These are phyloP conservation scores for Pammene aurita DNA, from an alignment of 2,888 invertebrate genomes.

Conservation along the genomic window DNA sequence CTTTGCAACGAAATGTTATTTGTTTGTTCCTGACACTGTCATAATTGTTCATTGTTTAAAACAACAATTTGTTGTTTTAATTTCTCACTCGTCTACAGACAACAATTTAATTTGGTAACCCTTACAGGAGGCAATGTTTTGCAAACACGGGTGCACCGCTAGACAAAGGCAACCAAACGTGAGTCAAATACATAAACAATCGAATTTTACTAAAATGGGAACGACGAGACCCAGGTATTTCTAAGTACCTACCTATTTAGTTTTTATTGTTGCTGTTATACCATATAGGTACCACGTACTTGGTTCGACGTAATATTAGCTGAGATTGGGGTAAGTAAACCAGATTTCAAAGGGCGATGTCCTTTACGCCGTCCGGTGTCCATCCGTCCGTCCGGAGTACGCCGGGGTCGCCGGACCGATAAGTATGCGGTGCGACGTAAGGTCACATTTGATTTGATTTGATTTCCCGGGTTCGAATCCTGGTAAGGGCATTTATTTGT, in stretches of 20 bases:
- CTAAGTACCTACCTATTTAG: no score
- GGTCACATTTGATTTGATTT: neutral
- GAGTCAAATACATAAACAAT: conserved; percentile 32
- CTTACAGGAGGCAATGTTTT: conserved; percentile 27
- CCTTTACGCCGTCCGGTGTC: no score
- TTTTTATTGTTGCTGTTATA: neutral
- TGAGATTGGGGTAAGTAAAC: neutral
- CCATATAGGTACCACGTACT: neutral
- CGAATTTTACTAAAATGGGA: conserved; percentile 30
- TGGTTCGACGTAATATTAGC: no score
- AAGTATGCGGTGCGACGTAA: no score
- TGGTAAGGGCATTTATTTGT: no score
- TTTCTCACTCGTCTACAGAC: neutral
- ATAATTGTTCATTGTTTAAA: no score
- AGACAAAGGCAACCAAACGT: conserved; percentile 37
- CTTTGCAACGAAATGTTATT: no score
- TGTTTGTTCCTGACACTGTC: no score
- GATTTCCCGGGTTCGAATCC: no score
- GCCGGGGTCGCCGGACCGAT: no score
- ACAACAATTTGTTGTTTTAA: no score
- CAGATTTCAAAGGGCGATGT: neutral
- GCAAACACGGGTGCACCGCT: conserved; percentile 28
- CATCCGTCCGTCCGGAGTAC: no score
- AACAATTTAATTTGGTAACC: conserved; percentile 14
- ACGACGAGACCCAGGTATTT: conserved; percentile 3